These are phyloP conservation scores for Rutpela maculata DNA, from an alignment of 2,888 invertebrate genomes.

Conservation along the genomic window DNA sequence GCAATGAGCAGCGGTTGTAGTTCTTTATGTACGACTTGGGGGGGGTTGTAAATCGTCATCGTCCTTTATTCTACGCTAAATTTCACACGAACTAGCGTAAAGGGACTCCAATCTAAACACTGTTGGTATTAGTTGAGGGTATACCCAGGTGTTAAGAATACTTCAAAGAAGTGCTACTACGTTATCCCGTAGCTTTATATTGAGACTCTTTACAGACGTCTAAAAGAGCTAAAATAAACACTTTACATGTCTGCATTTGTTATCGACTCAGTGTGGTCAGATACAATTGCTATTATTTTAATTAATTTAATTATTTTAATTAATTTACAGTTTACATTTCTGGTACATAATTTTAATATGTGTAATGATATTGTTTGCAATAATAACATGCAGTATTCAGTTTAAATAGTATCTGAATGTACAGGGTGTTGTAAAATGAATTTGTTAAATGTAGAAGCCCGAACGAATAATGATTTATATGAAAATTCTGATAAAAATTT, in stretches of 20 bases:
- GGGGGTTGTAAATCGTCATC: too few species aligned
- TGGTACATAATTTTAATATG: constrained; percentile 37
- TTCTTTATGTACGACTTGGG: too few species aligned
- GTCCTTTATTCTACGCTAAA: too few species aligned
- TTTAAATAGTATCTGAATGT: constrained; percentile 10
- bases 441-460: background rate
- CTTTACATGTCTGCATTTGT: background rate
- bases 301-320: background rate
- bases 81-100: too few species aligned
- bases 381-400: constrained; percentile 32
- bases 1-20: too few species aligned
- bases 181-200: background rate
- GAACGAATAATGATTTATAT: too few species aligned
- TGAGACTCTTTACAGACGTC: background rate
- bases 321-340: background rate
- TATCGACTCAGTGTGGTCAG: background rate
- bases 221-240: background rate
- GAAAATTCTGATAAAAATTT: too few species aligned
- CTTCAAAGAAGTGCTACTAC: background rate
- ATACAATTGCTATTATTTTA: background rate
- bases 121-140: background rate
- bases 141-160: background rate
- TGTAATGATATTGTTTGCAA: constrained; percentile 50
- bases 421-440: constrained; percentile 5
- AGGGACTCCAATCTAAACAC: background rate